These are phyloP conservation scores for Dicaeum eximium DNA, from an alignment of 2,113 vertebrate species.

Conservation along the genomic window DNA sequence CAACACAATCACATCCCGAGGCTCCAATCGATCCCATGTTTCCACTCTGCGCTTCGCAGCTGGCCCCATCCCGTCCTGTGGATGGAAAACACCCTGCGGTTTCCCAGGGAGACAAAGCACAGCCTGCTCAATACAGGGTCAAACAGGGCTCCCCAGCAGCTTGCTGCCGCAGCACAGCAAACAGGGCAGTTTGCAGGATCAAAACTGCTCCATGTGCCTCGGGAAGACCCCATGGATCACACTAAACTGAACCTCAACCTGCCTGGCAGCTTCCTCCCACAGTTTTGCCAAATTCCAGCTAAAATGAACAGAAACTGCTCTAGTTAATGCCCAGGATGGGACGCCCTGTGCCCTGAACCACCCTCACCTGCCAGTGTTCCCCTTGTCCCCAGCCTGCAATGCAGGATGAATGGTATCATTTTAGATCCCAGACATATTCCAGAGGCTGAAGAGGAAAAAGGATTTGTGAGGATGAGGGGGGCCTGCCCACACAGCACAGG, in stretches of 20 bases:
- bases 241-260: background rate
- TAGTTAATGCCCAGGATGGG: background rate
- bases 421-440: background rate
- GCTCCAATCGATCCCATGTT: slow-evolving; percentile 11
- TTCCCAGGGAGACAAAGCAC: background rate
- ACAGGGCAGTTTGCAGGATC: background rate
- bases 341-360: background rate
- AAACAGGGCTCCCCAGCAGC: background rate
- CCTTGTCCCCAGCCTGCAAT: background rate
- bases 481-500: background rate
- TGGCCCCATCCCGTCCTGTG: background rate
- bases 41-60: background rate
- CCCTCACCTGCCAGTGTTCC: background rate
- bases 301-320: background rate
- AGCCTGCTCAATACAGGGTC: background rate
- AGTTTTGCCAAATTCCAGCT: background rate
- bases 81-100: slow-evolving; percentile 56
- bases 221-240: background rate
- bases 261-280: background rate
- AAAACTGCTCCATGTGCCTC: background rate
- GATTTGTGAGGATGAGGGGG: background rate
- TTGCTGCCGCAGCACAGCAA: background rate
- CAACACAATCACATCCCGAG: background rate
- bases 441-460: background rate
- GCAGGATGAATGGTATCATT: background rate